phyloP scores from a whole-genome alignment of 2,113 vertebrate genomes.

The Micronycteris hirsuta region DNA sequence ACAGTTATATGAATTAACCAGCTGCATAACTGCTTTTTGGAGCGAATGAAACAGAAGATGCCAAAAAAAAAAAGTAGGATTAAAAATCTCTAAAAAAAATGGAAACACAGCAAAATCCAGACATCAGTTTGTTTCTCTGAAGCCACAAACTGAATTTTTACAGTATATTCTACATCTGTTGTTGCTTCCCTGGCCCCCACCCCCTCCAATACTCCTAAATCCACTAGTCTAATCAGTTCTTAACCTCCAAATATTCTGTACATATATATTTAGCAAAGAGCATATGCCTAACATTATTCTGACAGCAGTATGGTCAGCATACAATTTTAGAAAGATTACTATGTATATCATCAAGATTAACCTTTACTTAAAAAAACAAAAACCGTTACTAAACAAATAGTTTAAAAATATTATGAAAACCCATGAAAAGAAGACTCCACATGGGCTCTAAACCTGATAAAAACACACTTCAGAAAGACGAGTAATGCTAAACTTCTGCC shows the following conservation, averaged over 20 bases:
- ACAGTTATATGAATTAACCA: constrained; percentile 70
- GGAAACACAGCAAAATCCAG: constrained; percentile 82
- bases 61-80: constrained; percentile 62
- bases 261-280: constrained; percentile 89
- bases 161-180: constrained; percentile 77
- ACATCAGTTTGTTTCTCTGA: constrained; percentile 71
- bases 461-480: constrained; percentile 61
- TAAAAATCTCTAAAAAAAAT: constrained; percentile 77
- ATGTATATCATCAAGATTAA: constrained; percentile 72
- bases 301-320: constrained; percentile 85
- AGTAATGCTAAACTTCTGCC: constrained; percentile 47
- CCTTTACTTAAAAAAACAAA: constrained; percentile 71
- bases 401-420: constrained; percentile 71
- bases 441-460: constrained; percentile 52
- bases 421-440: constrained; percentile 63
- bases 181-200: constrained; percentile 68
- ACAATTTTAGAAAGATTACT: constrained; percentile 84
- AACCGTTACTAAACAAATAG: constrained; percentile 68
- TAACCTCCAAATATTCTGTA: constrained; percentile 88
- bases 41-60: constrained; percentile 61
- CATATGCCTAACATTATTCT: constrained; percentile 85
- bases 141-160: constrained; percentile 80
- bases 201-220: constrained; percentile 76
- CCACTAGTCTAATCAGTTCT: constrained; percentile 85
- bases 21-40: constrained; percentile 59